Percentiles rank a stretch among this genome's conserved stretches.
phyloP scores from a whole-genome alignment of 2,888 invertebrate species.

The Stenolophus ochropezus region DNA sequence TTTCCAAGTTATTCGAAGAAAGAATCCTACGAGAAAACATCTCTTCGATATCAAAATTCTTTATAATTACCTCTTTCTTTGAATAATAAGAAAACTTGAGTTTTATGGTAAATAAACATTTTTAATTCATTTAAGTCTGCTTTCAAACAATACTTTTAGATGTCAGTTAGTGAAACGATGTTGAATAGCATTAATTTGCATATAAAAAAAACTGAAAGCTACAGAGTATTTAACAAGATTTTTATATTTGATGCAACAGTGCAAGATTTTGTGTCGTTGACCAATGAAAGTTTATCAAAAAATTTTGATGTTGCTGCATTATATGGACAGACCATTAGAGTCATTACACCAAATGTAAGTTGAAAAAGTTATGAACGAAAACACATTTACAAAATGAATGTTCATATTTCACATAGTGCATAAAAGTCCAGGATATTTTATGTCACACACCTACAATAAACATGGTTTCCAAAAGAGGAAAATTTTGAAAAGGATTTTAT shows the following conservation, averaged over 20 bases:
- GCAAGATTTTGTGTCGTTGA: constrained; percentile 65
- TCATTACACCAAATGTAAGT: constrained; percentile 68
- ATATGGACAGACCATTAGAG: constrained; percentile 67
- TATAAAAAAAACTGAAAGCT: constrained; percentile 25
- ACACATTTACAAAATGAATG: too few relatives aligned
- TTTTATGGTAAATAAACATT: constrained; percentile 40
- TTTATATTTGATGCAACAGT: constrained; percentile 54
- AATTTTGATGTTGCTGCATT: constrained; percentile 64
- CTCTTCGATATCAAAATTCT: constrained; percentile 15
- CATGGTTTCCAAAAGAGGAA: too few relatives aligned
- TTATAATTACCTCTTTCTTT: constrained; percentile 11
- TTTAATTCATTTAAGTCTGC: too few relatives aligned
- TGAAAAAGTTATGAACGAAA: too few relatives aligned
- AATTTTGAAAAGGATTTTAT: too few relatives aligned
- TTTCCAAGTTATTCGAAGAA: constrained; percentile 30
- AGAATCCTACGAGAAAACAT: not conserved
- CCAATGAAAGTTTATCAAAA: constrained; percentile 62
- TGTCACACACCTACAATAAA: too few relatives aligned
- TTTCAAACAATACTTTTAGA: too few relatives aligned
- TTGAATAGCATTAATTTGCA: constrained; percentile 44
- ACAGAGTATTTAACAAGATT: constrained; percentile 31
- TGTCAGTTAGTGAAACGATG: constrained; percentile 21
- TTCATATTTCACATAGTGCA: too few relatives aligned
- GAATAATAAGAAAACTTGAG: constrained; percentile 13
- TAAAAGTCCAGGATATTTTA: too few relatives aligned